Evolutionary conservation across 2,113 vertebrate genomes (phyloP), one percentile per base, ranked within the genome.

Genomic region (Tachysurus vachellii): DNA sequence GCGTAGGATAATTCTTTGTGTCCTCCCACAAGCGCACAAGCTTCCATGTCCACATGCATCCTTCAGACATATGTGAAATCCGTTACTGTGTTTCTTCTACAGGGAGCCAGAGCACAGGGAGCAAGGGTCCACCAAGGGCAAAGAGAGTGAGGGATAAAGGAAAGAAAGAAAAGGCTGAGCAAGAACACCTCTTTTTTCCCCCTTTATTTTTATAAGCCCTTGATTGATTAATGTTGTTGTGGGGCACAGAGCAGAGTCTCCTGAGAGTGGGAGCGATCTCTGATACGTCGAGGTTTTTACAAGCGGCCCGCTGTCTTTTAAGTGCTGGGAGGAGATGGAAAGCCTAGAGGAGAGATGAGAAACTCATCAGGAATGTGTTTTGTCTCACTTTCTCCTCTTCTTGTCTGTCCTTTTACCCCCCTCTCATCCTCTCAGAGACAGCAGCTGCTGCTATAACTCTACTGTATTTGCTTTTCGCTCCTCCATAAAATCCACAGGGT

Each of bases 351-450:
- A 83, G 93, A 95, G 91, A 95, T 97, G 96, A 97, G 96, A 95
- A 96, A 97, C 95, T 94, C 90, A 95, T 92, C 94, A 97, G 97
- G 97, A 98, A 98, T 97, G 96, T 89, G 93, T 94, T 94, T 91
- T 0, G 90, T 92, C 92, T 92, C 91, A 92, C 91, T 75, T 77
- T 73, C 77, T 92, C 89, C 92, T 88, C 47, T 84, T 83, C 47
- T 84, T 83, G 79, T 86, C 84, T 86, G 89, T 91, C 87, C 71
- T 10, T 73, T 79, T 47, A 47, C 54, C 86, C 83, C 87, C 71
- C n/a, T n/a, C 75, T 82, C 64, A 50, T 53, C 19, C 75, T 81
- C 80, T 86, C 70, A 71, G 59, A 28, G 64, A 91, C 93, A 95
- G 96, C 97, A 99, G 98, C 98, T 98, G 97, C 93, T 94, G 90